A percentile compares a stretch with the other conserved stretches of the same genome.
These are phyloP conservation scores for Ametastegia equiseti DNA, from an alignment of 2,888 invertebrate genomes.

Conservation along the genomic window DNA sequence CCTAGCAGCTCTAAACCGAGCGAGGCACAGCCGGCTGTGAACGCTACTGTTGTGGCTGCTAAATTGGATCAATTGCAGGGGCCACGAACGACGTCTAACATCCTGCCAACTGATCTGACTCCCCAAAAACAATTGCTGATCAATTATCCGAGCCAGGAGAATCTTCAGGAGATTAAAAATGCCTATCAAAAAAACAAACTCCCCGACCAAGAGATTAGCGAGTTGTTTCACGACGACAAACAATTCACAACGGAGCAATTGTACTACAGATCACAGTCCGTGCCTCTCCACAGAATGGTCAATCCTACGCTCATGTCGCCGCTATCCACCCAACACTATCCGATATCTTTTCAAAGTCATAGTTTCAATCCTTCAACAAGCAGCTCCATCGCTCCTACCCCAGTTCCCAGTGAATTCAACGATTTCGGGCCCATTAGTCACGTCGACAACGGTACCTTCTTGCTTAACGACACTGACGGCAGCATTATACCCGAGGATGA, in stretches of 20 bases:
- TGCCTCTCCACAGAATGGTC: constrained; percentile 83
- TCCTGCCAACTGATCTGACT: constrained; percentile 62
- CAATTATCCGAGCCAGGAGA: constrained; percentile 73
- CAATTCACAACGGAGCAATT: constrained; percentile 71
- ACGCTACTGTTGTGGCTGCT: constrained; percentile 55
- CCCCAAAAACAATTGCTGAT: constrained; percentile 71
- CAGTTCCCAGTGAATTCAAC: constrained; percentile 85
- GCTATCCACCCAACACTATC: constrained; percentile 69
- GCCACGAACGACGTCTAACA: constrained; percentile 53
- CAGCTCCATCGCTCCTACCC: constrained; percentile 83
- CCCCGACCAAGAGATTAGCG: constrained; percentile 79
- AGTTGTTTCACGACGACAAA: constrained; percentile 80
- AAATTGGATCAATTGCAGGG: constrained; percentile 41
- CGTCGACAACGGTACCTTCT: constrained; percentile 77
- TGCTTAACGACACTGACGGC: constrained; percentile 70
- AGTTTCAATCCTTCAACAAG: constrained; percentile 77
- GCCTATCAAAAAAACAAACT: constrained; percentile 66
- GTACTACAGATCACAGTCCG: constrained; percentile 85
- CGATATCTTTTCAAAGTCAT: constrained; percentile 65
- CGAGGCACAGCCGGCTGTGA: constrained; percentile 60
- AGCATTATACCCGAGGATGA: constrained; percentile 69
- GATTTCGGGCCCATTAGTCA: constrained; percentile 83
- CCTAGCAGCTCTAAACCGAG: constrained; percentile 62
- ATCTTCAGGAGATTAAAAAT: constrained; percentile 67
- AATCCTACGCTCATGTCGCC: constrained; percentile 72